phyloP scores from a whole-genome alignment of 1,140 invertebrate species.

The Diploscapter pachys region DNA sequence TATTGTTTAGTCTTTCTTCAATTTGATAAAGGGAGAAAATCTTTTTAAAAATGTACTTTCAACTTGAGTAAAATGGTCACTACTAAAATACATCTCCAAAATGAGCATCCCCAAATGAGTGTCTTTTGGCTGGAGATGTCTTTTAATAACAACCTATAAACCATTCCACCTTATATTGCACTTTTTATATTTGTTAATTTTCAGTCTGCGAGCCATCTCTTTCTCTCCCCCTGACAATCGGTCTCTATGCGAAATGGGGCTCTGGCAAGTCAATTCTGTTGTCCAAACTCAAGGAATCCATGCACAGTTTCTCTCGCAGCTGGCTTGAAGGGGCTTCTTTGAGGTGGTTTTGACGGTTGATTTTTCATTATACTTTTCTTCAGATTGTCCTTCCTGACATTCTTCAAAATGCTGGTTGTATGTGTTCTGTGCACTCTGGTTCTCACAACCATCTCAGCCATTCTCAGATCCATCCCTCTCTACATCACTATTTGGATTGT shows the following conservation, averaged over 20 bases:
- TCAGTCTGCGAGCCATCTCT: conserved; percentile 85
- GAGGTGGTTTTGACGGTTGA: conserved; percentile 1
- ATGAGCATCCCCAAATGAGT: neutral
- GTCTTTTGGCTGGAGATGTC: neutral
- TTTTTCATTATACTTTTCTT: neutral
- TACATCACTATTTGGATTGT: conserved; percentile 18
- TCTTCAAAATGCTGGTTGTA: conserved; percentile 26
- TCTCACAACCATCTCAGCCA: conserved; percentile 21
- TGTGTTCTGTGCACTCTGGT: conserved; percentile 16
- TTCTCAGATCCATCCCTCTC: conserved; percentile 15
- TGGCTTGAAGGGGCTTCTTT: conserved; percentile 25
- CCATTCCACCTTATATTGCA: neutral
- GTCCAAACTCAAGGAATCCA: conserved; percentile 29
- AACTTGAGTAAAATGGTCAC: no score
- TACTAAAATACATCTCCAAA: no score
- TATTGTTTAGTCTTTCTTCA: neutral
- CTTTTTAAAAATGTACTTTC: neutral
- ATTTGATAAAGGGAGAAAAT: neutral
- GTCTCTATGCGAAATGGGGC: conserved; percentile 94
- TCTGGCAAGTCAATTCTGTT: conserved; percentile 67
- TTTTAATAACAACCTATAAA: neutral
- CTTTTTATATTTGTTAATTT: neutral
- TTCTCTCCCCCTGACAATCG: conserved; percentile 84
- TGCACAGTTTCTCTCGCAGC: conserved; percentile 28
- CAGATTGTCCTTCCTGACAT: conserved; percentile 18